Evolutionary conservation across 1,140 invertebrate genomes (phyloP).

Genomic region (Lasioglossum baleicum): DNA sequence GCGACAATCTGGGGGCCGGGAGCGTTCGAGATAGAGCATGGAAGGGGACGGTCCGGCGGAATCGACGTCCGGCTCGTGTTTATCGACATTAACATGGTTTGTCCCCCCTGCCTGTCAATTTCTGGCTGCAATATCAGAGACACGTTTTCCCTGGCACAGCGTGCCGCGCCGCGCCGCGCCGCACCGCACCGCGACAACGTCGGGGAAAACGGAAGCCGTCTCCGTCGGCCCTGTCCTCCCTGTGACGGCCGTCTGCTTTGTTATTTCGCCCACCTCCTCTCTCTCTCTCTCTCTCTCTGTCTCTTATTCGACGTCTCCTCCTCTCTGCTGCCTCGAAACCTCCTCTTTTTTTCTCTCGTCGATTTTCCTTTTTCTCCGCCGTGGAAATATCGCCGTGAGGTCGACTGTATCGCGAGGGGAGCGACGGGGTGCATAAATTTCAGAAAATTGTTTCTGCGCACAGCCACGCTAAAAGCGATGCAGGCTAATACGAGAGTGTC

Average conservation of each 20-base stretch:
- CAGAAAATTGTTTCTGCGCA: slow-evolving; percentile 72
- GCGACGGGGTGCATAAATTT: slow-evolving; percentile 73
- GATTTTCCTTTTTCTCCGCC: slow-evolving; percentile 33
- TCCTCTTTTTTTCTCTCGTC: not conserved
- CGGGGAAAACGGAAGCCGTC: slow-evolving; percentile 53
- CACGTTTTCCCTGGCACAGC: slow-evolving; percentile 33
- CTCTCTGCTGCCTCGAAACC: no score
- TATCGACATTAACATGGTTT: slow-evolving; percentile 58
- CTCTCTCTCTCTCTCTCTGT: not conserved
- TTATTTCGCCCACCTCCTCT: slow-evolving; percentile 48
- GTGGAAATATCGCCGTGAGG: slow-evolving; percentile 70
- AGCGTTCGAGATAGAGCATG: not conserved
- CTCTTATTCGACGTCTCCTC: slow-evolving; percentile 36
- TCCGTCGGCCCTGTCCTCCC: slow-evolving; percentile 25
- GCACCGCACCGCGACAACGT: slow-evolving; percentile 48
- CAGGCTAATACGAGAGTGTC: slow-evolving; percentile 66
- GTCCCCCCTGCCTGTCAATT: slow-evolving; percentile 47
- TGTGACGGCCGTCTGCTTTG: slow-evolving; percentile 39
- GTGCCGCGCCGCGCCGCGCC: no score
- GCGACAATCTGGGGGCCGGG: slow-evolving; percentile 14
- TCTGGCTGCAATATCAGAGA: slow-evolving; percentile 53
- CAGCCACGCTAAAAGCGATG: slow-evolving; percentile 50
- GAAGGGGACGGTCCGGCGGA: slow-evolving; percentile 53
- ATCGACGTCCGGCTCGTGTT: slow-evolving; percentile 44
- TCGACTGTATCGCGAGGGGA: slow-evolving; percentile 38